Percentiles rank a stretch among this genome's conserved stretches.
phyloP scores from a whole-genome alignment of 2,113 vertebrate genomes.

The Gymnocephalus cernua region DNA sequence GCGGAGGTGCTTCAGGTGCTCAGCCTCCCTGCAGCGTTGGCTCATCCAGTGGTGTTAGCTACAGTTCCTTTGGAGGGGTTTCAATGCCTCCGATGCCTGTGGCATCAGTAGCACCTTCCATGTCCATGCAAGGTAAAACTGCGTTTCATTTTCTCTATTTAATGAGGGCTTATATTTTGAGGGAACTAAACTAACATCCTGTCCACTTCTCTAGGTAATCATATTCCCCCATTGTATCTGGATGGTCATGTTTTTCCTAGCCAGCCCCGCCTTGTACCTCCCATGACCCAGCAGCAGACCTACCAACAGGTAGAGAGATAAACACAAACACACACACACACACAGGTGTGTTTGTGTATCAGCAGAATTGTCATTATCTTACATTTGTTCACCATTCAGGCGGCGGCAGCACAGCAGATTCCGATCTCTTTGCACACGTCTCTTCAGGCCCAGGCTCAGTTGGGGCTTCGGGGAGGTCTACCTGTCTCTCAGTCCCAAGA shows the following conservation, averaged over 20 bases:
- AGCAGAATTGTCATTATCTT: conserved; percentile 12
- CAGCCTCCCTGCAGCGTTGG: conserved; percentile 94
- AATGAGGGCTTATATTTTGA: background rate
- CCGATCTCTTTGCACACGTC: conserved; percentile 97
- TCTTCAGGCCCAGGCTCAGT: conserved; percentile 96
- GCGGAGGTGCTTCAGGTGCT: conserved; percentile 84
- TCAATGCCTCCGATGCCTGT: conserved; percentile 98
- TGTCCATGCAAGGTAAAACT: conserved; percentile 94
- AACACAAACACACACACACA: background rate
- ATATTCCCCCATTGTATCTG: conserved; percentile 95
- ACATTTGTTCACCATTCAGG: conserved; percentile 78
- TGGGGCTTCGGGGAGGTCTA: conserved; percentile 93
- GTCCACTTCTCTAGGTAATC: conserved; percentile 88
- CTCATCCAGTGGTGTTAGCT: conserved; percentile 94
- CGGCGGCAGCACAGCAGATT: conserved; percentile 96
- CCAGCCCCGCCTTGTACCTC: conserved; percentile 95
- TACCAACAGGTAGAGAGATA: conserved; percentile 91
- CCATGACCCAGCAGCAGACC: conserved; percentile 97
- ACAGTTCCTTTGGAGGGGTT: conserved; percentile 97
- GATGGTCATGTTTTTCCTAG: conserved; percentile 96
- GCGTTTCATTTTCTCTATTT: background rate
- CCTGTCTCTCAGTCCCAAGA: conserved; percentile 98
- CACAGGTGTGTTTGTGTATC: background rate
- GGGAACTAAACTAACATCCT: background rate
- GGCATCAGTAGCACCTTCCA: conserved; percentile 96